Evolutionary conservation across 2,113 vertebrate species (phyloP).

Genomic region (Oncorhynchus clarkii): DNA sequence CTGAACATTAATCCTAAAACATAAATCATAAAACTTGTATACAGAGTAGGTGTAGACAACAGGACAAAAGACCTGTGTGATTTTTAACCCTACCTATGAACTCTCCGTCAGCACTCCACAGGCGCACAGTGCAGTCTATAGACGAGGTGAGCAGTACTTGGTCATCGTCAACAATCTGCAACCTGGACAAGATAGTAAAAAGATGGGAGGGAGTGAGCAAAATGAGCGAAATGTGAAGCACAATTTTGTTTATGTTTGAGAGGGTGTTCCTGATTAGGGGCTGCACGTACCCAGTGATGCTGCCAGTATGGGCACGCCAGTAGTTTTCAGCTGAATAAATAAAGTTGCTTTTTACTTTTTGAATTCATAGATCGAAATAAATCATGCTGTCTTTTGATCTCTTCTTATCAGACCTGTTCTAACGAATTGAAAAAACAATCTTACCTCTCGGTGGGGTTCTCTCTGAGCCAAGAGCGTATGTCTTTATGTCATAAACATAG

Average conservation of each 20-base stretch:
- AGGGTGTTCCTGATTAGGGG: background rate
- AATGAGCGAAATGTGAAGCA: background rate
- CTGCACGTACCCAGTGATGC: conserved; percentile 69
- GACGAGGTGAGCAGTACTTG: conserved; percentile 72
- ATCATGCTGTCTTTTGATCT: background rate
- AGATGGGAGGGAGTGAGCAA: conserved; percentile 28
- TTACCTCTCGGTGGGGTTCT: conserved; percentile 46
- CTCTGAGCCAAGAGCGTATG: conserved; percentile 51
- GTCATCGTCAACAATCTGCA: conserved; percentile 72
- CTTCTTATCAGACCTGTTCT: background rate
- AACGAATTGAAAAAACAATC: background rate
- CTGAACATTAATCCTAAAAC: background rate
- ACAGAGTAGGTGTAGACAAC: background rate
- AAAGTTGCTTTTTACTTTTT: background rate
- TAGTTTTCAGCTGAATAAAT: conserved; percentile 49
- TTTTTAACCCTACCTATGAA: conserved; percentile 60
- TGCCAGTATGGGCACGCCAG: conserved; percentile 66
- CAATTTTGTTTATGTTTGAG: background rate
- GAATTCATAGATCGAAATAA: background rate
- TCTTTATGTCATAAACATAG: conserved; percentile 52
- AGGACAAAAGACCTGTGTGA: background rate
- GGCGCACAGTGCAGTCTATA: conserved; percentile 58
- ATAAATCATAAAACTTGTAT: background rate
- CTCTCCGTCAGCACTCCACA: conserved; percentile 68
- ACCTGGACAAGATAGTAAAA: conserved; percentile 54